Percentiles rank a stretch among this genome's conserved stretches.
phyloP scores from a whole-genome alignment of 2,113 vertebrate genomes.

The Eulacestoma nigropectus region DNA sequence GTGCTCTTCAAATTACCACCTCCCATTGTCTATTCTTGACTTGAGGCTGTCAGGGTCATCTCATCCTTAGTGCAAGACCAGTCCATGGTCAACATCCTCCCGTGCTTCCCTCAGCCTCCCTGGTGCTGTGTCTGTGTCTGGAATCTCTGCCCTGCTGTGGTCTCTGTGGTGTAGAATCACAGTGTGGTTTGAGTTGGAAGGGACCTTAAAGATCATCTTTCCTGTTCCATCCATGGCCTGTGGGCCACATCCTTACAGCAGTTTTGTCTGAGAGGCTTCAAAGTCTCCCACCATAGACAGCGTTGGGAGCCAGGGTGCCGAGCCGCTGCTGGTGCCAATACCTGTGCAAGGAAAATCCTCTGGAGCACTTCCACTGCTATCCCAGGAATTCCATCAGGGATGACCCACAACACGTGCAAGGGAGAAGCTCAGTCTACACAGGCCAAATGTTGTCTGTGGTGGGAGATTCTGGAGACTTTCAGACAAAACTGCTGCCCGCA shows the following conservation, averaged over 20 bases:
- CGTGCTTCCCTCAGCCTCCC: background rate
- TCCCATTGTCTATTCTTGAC: background rate
- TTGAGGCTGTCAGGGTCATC: background rate
- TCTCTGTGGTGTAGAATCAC: background rate
- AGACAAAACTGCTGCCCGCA: background rate
- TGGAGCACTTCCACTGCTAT: background rate
- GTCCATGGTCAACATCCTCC: background rate
- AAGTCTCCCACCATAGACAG: background rate
- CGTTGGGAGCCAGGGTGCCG: fast-evolving
- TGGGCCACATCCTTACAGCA: background rate
- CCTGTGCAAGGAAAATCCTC: background rate
- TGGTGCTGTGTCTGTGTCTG: fast-evolving
- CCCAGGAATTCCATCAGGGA: background rate
- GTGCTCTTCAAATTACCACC: background rate
- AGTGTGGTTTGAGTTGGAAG: background rate
- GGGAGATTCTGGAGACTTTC: background rate
- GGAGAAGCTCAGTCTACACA: background rate
- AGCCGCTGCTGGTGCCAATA: background rate
- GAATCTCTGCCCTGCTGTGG: background rate
- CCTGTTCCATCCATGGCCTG: background rate
- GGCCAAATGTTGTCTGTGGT: background rate
- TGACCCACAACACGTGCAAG: fast-evolving
- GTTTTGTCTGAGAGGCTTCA: background rate
- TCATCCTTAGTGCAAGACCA: background rate
- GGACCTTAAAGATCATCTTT: background rate